Percentiles rank a stretch among this genome's conserved stretches.
Evolutionary conservation across 2,113 vertebrate genomes (phyloP).

Genomic region (Pogonocichla stellata): DNA sequence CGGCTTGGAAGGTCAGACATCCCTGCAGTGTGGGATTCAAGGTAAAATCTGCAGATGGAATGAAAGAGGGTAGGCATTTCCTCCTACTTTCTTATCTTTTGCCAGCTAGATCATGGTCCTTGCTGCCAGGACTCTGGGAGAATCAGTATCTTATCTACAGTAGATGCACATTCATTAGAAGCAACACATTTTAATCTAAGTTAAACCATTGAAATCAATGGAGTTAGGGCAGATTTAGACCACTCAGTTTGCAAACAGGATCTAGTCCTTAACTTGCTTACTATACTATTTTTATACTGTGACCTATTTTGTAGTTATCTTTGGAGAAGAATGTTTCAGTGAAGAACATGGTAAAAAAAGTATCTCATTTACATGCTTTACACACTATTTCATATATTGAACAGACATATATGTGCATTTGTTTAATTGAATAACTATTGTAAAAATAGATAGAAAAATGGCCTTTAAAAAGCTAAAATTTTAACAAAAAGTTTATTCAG

Average conservation of each 20-base stretch:
- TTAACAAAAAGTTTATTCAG: not conserved
- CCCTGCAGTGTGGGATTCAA: not conserved
- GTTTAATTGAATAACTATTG: not conserved
- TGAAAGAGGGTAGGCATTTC: not conserved
- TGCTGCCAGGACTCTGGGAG: not conserved
- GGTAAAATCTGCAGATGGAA: not conserved
- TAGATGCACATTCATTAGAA: not conserved
- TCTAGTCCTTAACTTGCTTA: conserved; percentile 18
- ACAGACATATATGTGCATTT: not conserved
- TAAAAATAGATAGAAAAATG: not conserved
- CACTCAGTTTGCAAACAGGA: not conserved
- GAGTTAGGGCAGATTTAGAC: not conserved
- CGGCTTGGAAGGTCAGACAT: not conserved
- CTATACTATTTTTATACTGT: conserved; percentile 49
- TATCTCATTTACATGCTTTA: not conserved
- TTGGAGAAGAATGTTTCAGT: conserved; percentile 9
- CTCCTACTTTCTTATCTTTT: not conserved
- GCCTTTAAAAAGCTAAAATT: not conserved
- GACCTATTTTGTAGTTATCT: conserved; percentile 58
- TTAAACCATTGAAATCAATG: not conserved
- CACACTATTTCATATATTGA: not conserved
- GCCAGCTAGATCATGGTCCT: not conserved
- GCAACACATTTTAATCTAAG: not conserved
- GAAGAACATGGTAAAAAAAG: not conserved
- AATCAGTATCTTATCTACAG: not conserved